Base-by-base conservation (phyloP, 2,888 invertebrate genomes). In the Sinotaia quadrata region DNA sequence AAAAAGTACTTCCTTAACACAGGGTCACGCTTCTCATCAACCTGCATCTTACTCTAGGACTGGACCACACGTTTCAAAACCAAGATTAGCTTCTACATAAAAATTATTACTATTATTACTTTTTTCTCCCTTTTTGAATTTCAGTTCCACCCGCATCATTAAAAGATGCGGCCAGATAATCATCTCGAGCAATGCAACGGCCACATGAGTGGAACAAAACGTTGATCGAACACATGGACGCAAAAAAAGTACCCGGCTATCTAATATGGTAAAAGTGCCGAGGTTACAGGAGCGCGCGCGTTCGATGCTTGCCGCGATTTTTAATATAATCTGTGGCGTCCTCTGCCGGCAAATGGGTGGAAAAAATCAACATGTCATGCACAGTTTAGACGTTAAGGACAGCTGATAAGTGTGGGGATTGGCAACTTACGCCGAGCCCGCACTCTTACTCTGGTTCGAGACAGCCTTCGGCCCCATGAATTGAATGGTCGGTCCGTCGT, bases 181-280 rank as follows among this genome's bases (percentile, higher is more conserved):
- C 47, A 18, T 24, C 47, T 18, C 12, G n/a, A n/a, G n/a, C n/a
- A n/a, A n/a, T n/a, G n/a, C n/a, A 7, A 18, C 47, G 47, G 8
- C 18, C 47, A 47, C 47, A 2, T n/a, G 41, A n/a, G 47, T 8
- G 47, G 18, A 24, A 47, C 47, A 47, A 47, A 47, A 47, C 8
- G 47, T 24, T 21, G 24, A 47, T 47, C 12, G 47, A 47, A 18
- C 7, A 8, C 12, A n/a, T n/a, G n/a, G n/a, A 18, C 47, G 2
- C 21, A 8, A 47, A 18, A 47, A 24, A 12, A n/a, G 1, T 18
- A 8, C 21, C 12, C 12, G 21, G 47, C 47, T 18, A 15, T 47
- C 47, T 47, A 47, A 47, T 47, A 47, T 21, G 47, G 47, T 47
- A 47, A 47, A 47, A 47, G 47, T 47, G 47, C 24, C 21, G 47